phyloP scores from a whole-genome alignment of 2,113 vertebrate genomes.

The Collichthys lucidus region DNA sequence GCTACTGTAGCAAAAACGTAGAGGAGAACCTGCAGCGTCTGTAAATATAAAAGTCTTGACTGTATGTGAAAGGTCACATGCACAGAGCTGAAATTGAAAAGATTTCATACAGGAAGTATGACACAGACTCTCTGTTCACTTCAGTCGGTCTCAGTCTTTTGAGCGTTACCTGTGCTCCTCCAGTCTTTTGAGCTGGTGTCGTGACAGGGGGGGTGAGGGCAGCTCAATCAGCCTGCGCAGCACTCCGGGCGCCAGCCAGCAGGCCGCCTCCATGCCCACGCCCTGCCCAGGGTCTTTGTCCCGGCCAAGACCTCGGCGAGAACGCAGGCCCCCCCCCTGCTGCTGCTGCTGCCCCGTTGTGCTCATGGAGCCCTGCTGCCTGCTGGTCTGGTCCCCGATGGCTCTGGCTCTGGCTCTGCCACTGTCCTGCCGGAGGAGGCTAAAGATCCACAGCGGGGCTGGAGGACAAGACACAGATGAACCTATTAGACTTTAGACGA shows the following conservation, averaged over 20 bases:
- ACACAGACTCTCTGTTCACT: background rate
- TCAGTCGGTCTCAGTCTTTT: background rate
- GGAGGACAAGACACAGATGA: background rate
- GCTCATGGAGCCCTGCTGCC: constrained; percentile 76
- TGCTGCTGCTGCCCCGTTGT: constrained; percentile 61
- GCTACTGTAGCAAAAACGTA: no score
- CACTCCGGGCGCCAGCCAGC: constrained; percentile 80
- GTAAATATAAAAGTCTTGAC: background rate
- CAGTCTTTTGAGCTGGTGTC: constrained; percentile 95
- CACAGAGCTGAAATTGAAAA: background rate
- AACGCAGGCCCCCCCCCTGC: constrained; percentile 74
- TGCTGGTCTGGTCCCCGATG: constrained; percentile 64
- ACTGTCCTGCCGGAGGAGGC: constrained; percentile 62
- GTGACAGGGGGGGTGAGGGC: constrained; percentile 91
- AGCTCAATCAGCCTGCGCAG: constrained; percentile 91
- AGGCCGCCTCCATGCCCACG: constrained; percentile 77
- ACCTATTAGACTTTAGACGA: no score
- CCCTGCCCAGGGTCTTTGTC: constrained; percentile 72
- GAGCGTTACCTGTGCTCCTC: constrained; percentile 91
- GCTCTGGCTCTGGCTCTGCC: constrained; percentile 62
- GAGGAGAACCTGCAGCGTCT: no score
- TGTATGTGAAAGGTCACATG: background rate
- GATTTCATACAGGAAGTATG: no score
- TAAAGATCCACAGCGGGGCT: constrained; percentile 62
- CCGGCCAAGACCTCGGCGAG: constrained; percentile 68